These are phyloP conservation scores for Eledone cirrhosa DNA, from an alignment of 2,888 invertebrate species.

Conservation along the genomic window DNA sequence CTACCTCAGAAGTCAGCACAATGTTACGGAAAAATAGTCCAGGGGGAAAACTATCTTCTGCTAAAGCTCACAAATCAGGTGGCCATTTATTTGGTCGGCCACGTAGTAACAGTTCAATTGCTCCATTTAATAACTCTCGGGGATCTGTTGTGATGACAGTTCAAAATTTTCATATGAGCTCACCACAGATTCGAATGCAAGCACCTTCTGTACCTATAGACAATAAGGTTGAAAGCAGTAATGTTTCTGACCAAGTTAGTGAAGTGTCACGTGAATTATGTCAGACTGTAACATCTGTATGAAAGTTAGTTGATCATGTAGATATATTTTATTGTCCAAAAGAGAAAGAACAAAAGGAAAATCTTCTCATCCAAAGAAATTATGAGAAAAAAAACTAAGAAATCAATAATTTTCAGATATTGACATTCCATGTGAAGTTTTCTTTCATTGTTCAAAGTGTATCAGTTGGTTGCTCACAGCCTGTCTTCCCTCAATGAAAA, in stretches of 20 bases:
- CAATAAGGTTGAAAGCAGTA: constrained; percentile 45
- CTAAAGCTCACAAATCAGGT: constrained; percentile 29
- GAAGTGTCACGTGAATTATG: constrained; percentile 56
- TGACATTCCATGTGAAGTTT: background rate
- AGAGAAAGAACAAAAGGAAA: background rate
- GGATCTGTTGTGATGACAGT: constrained; percentile 29
- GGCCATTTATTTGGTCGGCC: constrained; percentile 23
- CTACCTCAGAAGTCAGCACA: constrained; percentile 38
- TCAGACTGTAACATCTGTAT: constrained; percentile 56
- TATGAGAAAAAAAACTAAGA: background rate
- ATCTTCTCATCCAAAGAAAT: background rate
- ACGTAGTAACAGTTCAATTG: constrained; percentile 27
- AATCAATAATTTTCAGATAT: background rate
- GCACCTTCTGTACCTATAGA: constrained; percentile 33
- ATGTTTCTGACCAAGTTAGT: constrained; percentile 50
- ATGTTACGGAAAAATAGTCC: constrained; percentile 41
- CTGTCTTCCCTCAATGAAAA: no score
- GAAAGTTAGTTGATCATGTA: constrained; percentile 32
- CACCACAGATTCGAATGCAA: constrained; percentile 25
- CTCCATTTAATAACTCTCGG: constrained; percentile 37
- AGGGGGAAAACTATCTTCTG: constrained; percentile 33
- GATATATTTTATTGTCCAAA: constrained; percentile 23
- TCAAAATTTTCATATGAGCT: constrained; percentile 25
- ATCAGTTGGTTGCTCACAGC: no score
- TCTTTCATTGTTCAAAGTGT: no score